These are phyloP conservation scores for Lutjanus campechanus DNA, from an alignment of 2,797 vertebrate genomes.

Conservation along the genomic window DNA sequence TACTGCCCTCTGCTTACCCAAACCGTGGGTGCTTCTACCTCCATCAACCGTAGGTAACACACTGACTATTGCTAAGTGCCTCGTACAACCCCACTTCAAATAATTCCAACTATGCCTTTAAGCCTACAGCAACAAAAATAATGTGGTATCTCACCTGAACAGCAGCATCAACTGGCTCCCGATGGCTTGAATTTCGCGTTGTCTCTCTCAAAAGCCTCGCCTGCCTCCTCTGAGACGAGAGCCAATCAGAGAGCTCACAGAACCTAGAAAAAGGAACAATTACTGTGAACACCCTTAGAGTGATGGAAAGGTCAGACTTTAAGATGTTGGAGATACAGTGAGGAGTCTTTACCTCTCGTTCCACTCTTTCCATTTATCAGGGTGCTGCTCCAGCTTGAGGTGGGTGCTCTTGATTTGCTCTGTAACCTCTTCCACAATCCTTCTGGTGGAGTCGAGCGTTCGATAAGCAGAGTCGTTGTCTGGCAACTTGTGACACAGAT, in stretches of 20 bases:
- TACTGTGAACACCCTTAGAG: background rate
- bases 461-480: constrained; percentile 87
- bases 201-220: constrained; percentile 84
- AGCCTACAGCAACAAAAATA: background rate
- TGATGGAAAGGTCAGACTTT: background rate
- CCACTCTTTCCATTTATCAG: constrained; percentile 92
- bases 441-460: constrained; percentile 79
- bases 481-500: constrained; percentile 91
- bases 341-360: constrained; percentile 83
- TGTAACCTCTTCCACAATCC: constrained; percentile 84
- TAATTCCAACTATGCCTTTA: background rate
- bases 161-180: constrained; percentile 81
- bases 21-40: no score
- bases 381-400: constrained; percentile 85
- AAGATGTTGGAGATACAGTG: background rate
- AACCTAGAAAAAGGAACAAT: constrained; percentile 78
- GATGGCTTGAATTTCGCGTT: constrained; percentile 79
- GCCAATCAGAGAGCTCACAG: constrained; percentile 89
- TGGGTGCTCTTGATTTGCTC: constrained; percentile 85
- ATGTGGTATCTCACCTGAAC: constrained; percentile 79
- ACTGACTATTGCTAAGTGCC: no score
- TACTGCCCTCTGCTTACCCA: no score
- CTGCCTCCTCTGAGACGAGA: constrained; percentile 86
- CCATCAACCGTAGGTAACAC: no score
- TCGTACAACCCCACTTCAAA: no score